Evolutionary conservation across 1,140 invertebrate genomes (phyloP), one percentile per base, ranked within the genome.

Genomic region (Drosophila carrolli): DNA sequence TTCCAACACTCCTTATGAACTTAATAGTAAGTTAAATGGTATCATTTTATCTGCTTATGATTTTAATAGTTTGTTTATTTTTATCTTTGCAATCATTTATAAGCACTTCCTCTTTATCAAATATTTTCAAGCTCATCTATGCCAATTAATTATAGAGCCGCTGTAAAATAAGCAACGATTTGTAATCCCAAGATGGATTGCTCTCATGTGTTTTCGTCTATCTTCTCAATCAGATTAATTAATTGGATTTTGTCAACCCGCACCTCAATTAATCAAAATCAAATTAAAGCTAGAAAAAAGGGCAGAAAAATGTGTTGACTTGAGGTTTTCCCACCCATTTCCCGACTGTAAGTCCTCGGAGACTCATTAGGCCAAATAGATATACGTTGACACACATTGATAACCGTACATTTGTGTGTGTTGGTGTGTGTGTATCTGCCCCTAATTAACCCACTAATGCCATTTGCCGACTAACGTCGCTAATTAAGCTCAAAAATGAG

Each of bases 401-500:
- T 85, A 81, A 61, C 59, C 57, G 47, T 46, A 19, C 55, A 23
- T 55, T 40, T 41, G 23, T 32, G 14, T 60, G 8, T 46, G 53
- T 47, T 14, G 50, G 50, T 43, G 29, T 19, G 38, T 50, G 19
- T 59, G 10, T 77, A 58, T 58, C 32, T 70, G 66, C 60, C 78
- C 75, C 81, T 85, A 85, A 85, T 85, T 85, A 85, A 85, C 81
- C 84, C 72, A 78, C 79, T 83, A 83, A 88, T 88, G 84, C 75
- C 79, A 80, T 88, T 83, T 83, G 62, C 83, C 68, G 68, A 71
- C 68, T 72, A 79, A 75, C 62, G 63, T 51, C 65, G 83, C 83
- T 88, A 88, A 88, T 88, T 88, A 88, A 88, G 75, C 83, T 89
- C 51, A 85, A 77, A 76, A 76, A 76, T 65, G 72, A 63, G 29